These are phyloP conservation scores for Aleiodes sp. DNA, from an alignment of 1,140 invertebrate species.

Conservation along the genomic window DNA sequence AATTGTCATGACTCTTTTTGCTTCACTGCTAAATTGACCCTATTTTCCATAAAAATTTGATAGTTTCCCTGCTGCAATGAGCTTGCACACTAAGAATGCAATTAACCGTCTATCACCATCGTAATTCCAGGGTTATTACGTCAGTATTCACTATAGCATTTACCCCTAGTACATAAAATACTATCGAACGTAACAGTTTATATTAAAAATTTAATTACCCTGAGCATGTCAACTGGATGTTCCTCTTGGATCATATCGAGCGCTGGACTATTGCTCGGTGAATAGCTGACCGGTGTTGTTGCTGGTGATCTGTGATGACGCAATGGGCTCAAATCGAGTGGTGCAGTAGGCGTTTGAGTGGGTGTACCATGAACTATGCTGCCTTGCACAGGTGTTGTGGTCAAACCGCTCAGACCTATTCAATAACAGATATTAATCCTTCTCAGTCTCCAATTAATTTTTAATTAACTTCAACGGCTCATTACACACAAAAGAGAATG, in stretches of 20 bases:
- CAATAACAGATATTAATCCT: neutral
- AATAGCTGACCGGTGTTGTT: conserved; percentile 65
- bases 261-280: conserved; percentile 71
- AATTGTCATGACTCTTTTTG: too few species aligned
- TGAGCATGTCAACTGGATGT: conserved; percentile 67
- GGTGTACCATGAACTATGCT: conserved; percentile 66
- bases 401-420: conserved; percentile 60
- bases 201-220: conserved; percentile 50
- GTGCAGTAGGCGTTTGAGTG: conserved; percentile 59
- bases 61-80: too few species aligned
- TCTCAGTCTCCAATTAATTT: neutral
- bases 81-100: too few species aligned
- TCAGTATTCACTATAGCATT: too few species aligned
- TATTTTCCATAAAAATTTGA: too few species aligned
- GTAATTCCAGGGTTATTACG: too few species aligned
- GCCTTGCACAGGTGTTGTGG: conserved; percentile 60
- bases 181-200: too few species aligned
- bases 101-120: too few species aligned
- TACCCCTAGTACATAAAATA: too few species aligned
- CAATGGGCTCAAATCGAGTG: conserved; percentile 62
- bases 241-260: conserved; percentile 91
- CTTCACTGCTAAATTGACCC: too few species aligned
- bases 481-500: too few species aligned
- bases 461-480: neutral
- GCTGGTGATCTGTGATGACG: conserved; percentile 64